Conservation (phyloP, 2,113 vertebrate species). For the Clarias gariepinus region DNA sequence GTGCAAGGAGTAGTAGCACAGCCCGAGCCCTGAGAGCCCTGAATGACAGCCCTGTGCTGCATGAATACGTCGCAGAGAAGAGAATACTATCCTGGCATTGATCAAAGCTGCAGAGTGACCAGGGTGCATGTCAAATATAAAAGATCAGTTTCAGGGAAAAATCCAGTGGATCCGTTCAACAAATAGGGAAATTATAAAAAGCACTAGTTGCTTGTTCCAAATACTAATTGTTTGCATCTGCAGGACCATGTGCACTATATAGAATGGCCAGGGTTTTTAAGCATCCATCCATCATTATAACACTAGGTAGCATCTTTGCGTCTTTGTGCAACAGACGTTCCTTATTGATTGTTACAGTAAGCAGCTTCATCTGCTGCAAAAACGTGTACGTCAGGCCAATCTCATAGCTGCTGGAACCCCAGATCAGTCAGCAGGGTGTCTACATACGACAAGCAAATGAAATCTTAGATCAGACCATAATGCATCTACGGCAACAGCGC, state of each 20-base stretch:
- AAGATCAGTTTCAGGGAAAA: background rate
- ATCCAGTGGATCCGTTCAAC: background rate
- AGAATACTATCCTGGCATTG: background rate
- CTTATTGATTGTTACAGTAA: too few species aligned
- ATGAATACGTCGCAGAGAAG: background rate
- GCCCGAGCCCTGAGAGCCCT: background rate
- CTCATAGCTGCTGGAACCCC: too few species aligned
- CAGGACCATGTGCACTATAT: background rate
- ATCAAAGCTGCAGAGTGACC: background rate
- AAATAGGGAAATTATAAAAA: background rate
- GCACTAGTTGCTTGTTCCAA: background rate
- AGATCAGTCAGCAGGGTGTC: too few species aligned
- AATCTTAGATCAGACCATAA: too few species aligned
- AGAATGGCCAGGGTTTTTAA: background rate
- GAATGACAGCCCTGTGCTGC: background rate
- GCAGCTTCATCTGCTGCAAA: too few species aligned
- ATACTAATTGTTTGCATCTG: background rate
- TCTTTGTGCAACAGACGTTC: too few species aligned
- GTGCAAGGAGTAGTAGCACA: background rate
- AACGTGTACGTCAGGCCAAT: too few species aligned
- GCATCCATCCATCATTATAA: too few species aligned
- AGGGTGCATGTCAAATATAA: background rate
- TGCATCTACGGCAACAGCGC: too few species aligned
- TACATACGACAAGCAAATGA: too few species aligned
- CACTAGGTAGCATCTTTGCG: too few species aligned